phyloP scores from a whole-genome alignment of 2,888 invertebrate species.

The Nomada lathburiana region DNA sequence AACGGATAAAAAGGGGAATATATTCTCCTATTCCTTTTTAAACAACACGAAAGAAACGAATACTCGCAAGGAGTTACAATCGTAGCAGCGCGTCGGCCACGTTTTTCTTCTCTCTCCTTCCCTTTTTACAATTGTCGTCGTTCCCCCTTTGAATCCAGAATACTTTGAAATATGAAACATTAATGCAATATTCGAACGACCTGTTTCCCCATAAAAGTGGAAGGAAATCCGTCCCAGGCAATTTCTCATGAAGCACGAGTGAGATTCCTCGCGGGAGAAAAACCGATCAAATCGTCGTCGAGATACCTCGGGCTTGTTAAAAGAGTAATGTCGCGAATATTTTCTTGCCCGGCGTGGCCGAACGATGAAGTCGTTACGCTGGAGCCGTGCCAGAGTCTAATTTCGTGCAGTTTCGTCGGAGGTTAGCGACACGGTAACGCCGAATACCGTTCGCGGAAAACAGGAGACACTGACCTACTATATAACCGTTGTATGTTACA shows the following conservation, averaged over 20 bases:
- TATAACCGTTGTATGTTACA: conserved; percentile 3
- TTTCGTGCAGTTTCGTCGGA: conserved; percentile 64
- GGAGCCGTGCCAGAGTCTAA: conserved; percentile 70
- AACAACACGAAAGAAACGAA: no score
- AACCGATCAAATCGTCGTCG: conserved; percentile 67
- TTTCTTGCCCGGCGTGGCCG: conserved; percentile 65
- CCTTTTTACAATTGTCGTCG: no score
- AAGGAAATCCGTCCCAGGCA: conserved; percentile 2
- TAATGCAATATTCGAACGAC: not conserved
- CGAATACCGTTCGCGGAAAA: conserved; percentile 55
- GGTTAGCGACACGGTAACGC: conserved; percentile 52
- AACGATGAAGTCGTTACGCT: conserved; percentile 73
- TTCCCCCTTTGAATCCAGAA: no score
- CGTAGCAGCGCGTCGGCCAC: no score
- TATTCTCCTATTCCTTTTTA: no score
- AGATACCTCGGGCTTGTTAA: conserved; percentile 66
- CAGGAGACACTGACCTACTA: conserved; percentile 55
- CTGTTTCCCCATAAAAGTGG: not conserved
- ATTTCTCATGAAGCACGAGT: conserved; percentile 15
- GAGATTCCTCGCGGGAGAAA: conserved; percentile 39
- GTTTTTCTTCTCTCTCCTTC: no score
- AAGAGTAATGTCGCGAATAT: conserved; percentile 71
- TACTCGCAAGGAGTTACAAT: no score
- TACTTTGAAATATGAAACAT: not conserved
- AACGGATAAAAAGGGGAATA: no score